Conservation (phyloP, 2,797 vertebrate species). For the Bradypodion pumilum region DNA sequence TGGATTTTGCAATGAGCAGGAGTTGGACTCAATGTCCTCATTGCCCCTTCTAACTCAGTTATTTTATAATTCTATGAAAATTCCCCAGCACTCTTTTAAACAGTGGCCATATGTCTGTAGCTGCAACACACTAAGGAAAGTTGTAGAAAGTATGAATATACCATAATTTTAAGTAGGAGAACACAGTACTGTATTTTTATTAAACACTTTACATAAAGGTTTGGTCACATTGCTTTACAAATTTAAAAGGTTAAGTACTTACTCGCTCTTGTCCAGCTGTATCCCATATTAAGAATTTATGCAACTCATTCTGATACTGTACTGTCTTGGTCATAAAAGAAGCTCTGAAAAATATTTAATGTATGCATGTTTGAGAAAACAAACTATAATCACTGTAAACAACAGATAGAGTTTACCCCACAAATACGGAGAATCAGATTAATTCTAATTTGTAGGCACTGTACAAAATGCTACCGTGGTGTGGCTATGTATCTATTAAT, state of each 20-base stretch:
- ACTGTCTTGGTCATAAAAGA: constrained; percentile 99
- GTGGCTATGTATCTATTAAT: neutral
- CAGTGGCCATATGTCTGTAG: neutral
- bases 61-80: too few species aligned
- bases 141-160: neutral
- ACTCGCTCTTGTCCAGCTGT: constrained; percentile 98
- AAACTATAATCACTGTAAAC: neutral
- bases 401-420: neutral
- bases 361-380: constrained; percentile 43
- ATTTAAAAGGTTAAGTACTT: constrained; percentile 58
- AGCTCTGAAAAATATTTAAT: constrained; percentile 82
- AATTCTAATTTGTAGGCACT: neutral
- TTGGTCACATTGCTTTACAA: constrained; percentile 34
- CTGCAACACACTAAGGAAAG: neutral
- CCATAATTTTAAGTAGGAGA: neutral
- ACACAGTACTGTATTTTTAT: neutral
- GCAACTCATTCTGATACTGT: constrained; percentile 96
- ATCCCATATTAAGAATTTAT: constrained; percentile 99
- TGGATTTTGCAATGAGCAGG: too few species aligned
- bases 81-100: neutral
- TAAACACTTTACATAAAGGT: neutral
- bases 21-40: too few species aligned
- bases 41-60: too few species aligned
- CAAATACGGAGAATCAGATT: neutral
- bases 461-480: neutral